A percentile compares a stretch with the other conserved stretches of the same genome.
These are phyloP conservation scores for Bombus haemorrhoidalis DNA, from an alignment of 1,140 invertebrate species.

Conservation along the genomic window DNA sequence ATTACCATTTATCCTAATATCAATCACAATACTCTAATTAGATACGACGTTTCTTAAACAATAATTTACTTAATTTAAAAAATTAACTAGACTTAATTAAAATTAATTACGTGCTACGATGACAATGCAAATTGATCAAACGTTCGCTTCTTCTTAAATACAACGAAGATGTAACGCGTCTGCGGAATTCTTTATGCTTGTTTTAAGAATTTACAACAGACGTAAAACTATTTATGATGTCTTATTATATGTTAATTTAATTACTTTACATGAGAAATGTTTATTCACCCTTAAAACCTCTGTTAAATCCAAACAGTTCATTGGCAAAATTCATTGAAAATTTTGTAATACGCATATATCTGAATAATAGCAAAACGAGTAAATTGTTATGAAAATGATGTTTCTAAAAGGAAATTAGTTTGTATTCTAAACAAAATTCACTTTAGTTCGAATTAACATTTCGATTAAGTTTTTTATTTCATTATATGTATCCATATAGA, in stretches of 20 bases:
- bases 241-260: background rate
- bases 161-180: background rate
- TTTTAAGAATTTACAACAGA: background rate
- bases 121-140: slow-evolving; percentile 14
- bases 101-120: background rate
- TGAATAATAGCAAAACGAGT: background rate
- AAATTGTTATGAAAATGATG: background rate
- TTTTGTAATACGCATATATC: background rate
- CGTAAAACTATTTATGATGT: slow-evolving; percentile 1
- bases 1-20: slow-evolving; percentile 4
- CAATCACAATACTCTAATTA: background rate
- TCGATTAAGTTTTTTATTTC: background rate
- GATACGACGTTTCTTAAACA: background rate
- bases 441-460: background rate
- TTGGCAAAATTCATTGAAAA: background rate
- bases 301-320: background rate
- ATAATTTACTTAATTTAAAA: background rate
- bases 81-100: background rate
- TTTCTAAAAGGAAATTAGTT: background rate
- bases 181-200: background rate
- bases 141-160: background rate
- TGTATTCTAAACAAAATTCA: background rate
- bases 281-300: background rate
- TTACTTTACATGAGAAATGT: background rate
- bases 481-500: background rate